Evolutionary conservation across 2,797 vertebrate species (phyloP).

Genomic region (Onychomys torridus): DNA sequence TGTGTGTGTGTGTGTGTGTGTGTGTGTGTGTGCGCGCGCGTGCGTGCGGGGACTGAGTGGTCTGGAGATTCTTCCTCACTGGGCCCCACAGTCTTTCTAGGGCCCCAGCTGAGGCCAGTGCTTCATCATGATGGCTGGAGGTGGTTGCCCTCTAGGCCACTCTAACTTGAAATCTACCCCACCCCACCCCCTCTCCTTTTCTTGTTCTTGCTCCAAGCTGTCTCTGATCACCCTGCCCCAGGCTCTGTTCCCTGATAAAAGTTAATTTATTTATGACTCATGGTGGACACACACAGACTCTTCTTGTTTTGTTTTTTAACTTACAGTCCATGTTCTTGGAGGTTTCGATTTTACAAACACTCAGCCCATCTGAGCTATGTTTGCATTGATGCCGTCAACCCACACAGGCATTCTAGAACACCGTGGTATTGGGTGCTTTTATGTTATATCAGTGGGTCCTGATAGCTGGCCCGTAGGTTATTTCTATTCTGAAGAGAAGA

Average conservation of each 20-base stretch:
- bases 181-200: background rate
- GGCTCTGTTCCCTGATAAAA: background rate
- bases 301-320: background rate
- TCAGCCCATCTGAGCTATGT: background rate
- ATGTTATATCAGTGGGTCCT: background rate
- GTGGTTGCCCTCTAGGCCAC: background rate
- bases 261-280: background rate
- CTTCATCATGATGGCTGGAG: too few species aligned
- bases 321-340: background rate
- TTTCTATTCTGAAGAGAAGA: background rate
- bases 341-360: background rate
- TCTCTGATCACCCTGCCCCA: background rate
- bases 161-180: background rate
- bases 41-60: accelerated
- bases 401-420: background rate
- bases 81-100: background rate
- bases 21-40: too few species aligned
- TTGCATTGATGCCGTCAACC: background rate
- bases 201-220: background rate
- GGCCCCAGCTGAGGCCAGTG: background rate
- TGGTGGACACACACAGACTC: background rate
- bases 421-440: background rate
- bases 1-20: background rate
- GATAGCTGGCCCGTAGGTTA: background rate
- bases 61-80: background rate